These are phyloP conservation scores for rat (Rattus norvegicus) DNA, from an alignment of 2,113 vertebrate genomes.

Conservation along the genomic window GRCr8 NC_086021.1:88920001-88920500, in stretches of 20 bases:
- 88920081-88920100: too few relatives aligned
- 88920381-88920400: background rate
- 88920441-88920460: background rate
- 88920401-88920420: background rate
- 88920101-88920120: background rate
- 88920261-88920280: background rate
- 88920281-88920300: background rate
- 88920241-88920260: background rate
- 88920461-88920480: background rate
- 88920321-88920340: background rate
- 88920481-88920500: background rate
- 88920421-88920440: background rate
- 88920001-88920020: background rate
- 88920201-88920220: background rate
- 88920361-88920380: background rate
- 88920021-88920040: background rate
- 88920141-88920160: background rate
- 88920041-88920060: background rate
- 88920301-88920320: background rate
- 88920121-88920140: background rate
- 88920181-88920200: background rate
- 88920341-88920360: background rate
- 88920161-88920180: background rate
- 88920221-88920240: background rate
- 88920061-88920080: too few relatives aligned